Base-by-base conservation (phyloP, 1,140 invertebrate genomes). In the Eufriesea mexicana region DNA sequence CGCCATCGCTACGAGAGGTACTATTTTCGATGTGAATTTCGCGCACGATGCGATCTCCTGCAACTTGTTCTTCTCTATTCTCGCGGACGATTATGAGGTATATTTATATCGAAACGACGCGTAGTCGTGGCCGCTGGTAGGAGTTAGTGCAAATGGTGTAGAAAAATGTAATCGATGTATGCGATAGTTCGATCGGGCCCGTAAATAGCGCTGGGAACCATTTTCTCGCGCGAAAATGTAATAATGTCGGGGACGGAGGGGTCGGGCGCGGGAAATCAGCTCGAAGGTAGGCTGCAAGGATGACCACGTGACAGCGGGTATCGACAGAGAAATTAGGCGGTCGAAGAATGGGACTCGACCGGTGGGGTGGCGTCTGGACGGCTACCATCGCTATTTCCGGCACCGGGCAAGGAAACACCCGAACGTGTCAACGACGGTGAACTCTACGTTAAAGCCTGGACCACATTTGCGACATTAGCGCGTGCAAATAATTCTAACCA, bases 361-460 rank as follows among this genome's bases (percentile, higher is more conserved):
- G 5, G 25, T 20, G 6, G 59, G 25, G 0, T 28, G 18, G 8
- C 28, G 14, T 16, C 47, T 47, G 51, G 7, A 66, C 20, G 72
- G 28, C 28, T 78, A 16, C 75, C 81, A 70, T 18, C 28, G 75
- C 67, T 47, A 75, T 64, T 84, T 77, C 18, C 72, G 57, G 57
- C 20, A 23, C 45, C n/a, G 61, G 66, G n/a, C n/a, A 62, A 49
- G 64, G 42, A 57, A 71, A 78, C 70, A 49, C 51, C 23, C 47
- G 79, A 51, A 42, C 68, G 85, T 74, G 70, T 54, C 66, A 62
- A 20, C 51, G 55, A 79, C 14, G 67, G 57, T 84, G 70, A 77
- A 84, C 25, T 80, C 87, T 91, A 91, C 85, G 45, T 71, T 91
- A 91, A 90, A 91, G 89, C 90, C 90, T 89, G 87, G 86, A 91